Evolutionary conservation across 1,140 invertebrate species (phyloP), one percentile per base, ranked within the genome.

Genomic region (Triops cancriformis): DNA sequence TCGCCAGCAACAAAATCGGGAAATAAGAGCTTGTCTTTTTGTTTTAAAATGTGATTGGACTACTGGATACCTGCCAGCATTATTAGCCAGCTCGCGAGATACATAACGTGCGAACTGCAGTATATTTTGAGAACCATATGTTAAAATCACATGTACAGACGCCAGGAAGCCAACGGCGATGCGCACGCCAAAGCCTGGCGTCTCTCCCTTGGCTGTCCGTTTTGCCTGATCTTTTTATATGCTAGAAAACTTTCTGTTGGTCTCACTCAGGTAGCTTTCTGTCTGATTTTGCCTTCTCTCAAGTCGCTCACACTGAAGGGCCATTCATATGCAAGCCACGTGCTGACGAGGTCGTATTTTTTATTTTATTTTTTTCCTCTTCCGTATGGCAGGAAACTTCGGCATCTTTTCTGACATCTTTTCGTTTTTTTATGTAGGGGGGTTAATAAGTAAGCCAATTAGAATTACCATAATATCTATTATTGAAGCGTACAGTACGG

Each of bases 401-500:
- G 31, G 31, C 31, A 37, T 37, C 26, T n/a, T 74, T 74, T 26
- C 26, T 74, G 6, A 23, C 7, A 18, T 74, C 1, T 74, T 74
- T 28, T 27, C 37, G 18, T 74, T 74, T 74, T 74, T 27, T 26
- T 74, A 11, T 11, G 28, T 27, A 23, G 11, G 73, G 23, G 28
- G 1, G 11, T 26, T 14, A 27, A 5, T 74, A 27, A 18, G 14
- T 18, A 11, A 31, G 27, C 37, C 14, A 26, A 31, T 6, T 28
- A 28, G 10, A 74, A n/a, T 74, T 74, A 31, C 73, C 73, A 28
- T 74, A 74, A 18, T 31, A 31, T 74, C 37, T 74, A 28, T 74
- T 74, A 26, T n/a, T 31, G 27, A 11, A 31, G 27, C 73, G 27
- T 64, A 14, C 51, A 64, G 18, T 64, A 64, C 51, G 10, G 51